These are phyloP conservation scores for Digitonthophagus gazella DNA, from an alignment of 2,888 invertebrate species.

Conservation along the genomic window DNA sequence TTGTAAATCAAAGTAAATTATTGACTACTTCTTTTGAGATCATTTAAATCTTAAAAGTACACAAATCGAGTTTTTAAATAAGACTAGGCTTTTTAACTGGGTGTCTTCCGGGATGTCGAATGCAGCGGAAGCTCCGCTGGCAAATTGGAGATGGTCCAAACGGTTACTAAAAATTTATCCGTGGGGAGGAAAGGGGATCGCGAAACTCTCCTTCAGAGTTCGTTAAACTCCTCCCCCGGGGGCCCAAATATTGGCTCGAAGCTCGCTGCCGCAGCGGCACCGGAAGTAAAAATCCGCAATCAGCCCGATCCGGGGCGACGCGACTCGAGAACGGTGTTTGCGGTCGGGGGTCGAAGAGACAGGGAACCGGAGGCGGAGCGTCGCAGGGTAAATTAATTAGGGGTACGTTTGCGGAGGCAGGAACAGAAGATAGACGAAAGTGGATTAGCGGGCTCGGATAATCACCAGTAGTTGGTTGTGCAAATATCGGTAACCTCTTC, in stretches of 20 bases:
- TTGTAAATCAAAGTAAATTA: too few relatives aligned
- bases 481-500: conserved; percentile 41
- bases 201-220: neutral
- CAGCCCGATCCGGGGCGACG: neutral
- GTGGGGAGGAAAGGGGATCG: neutral
- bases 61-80: neutral
- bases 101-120: neutral
- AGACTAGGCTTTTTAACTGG: neutral
- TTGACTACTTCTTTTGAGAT: too few relatives aligned
- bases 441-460: conserved; percentile 41
- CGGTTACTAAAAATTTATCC: neutral
- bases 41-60: neutral
- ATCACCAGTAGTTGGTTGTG: conserved; percentile 40
- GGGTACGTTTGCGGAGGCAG: conserved; percentile 26
- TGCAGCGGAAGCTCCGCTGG: neutral
- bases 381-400: conserved; percentile 37
- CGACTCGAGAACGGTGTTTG: neutral
- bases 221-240: neutral
- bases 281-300: neutral
- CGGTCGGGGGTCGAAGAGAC: neutral
- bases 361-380: conserved; percentile 2
- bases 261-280: neutral
- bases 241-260: neutral
- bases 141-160: neutral
- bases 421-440: conserved; percentile 38